Conservation (phyloP, 1,140 invertebrate species). For the Caenorhabditis inopinata region DNA sequence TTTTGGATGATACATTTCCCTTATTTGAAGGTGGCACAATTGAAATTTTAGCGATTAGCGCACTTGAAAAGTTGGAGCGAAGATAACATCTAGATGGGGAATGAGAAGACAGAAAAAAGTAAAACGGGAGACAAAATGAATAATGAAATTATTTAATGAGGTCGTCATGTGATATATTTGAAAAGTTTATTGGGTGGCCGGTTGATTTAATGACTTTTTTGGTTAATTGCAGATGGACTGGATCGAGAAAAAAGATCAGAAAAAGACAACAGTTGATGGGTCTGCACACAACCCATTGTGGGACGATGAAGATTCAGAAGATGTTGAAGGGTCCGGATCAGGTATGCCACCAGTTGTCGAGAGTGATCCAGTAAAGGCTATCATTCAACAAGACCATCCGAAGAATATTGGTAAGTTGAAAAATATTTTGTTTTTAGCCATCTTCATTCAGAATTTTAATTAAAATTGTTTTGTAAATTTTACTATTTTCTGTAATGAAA, state of each 20-base stretch:
- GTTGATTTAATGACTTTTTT: slow-evolving; percentile 23
- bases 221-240: slow-evolving; percentile 30
- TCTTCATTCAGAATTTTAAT: too few relatives aligned
- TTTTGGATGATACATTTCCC: not conserved
- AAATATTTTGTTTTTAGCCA: too few relatives aligned
- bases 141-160: slow-evolving; percentile 17
- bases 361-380: not conserved
- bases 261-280: not conserved
- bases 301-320: slow-evolving; percentile 12
- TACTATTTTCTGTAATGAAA: too few relatives aligned
- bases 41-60: too few relatives aligned
- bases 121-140: not conserved
- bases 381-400: slow-evolving; percentile 3
- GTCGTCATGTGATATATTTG: slow-evolving; percentile 16
- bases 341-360: slow-evolving; percentile 3
- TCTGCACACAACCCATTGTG: not conserved
- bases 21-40: too few relatives aligned
- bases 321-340: not conserved
- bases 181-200: slow-evolving; percentile 10
- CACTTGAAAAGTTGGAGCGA: not conserved
- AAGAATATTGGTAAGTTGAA: slow-evolving; percentile 15
- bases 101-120: too few relatives aligned
- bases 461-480: too few relatives aligned
- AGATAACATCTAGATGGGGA: not conserved
- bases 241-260: slow-evolving; percentile 20